These are phyloP conservation scores for Anarhynchus alexandrinus DNA, from an alignment of 2,113 vertebrate species.

Conservation along the genomic window DNA sequence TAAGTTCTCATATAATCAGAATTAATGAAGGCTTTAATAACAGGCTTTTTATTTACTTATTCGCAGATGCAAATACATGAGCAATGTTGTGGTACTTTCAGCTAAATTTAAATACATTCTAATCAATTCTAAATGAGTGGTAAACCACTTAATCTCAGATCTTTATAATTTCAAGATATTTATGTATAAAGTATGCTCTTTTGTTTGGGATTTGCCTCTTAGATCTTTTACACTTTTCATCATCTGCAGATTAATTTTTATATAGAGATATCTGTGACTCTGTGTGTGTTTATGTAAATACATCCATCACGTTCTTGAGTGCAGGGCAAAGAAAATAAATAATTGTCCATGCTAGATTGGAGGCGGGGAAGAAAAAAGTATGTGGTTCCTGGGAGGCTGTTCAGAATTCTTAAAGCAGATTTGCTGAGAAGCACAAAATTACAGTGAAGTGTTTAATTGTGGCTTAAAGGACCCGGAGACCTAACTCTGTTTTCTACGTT, in stretches of 20 bases:
- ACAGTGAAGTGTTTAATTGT: neutral
- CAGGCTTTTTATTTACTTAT: constrained; percentile 71
- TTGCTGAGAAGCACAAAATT: neutral
- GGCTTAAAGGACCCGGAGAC: neutral
- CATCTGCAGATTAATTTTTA: constrained; percentile 49
- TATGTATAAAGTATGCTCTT: constrained; percentile 57
- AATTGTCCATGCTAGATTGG: neutral
- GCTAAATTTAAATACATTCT: constrained; percentile 67
- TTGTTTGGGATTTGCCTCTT: constrained; percentile 57
- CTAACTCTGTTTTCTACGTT: neutral
- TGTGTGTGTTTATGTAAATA: constrained; percentile 37
- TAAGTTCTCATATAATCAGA: constrained; percentile 68
- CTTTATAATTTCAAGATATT: constrained; percentile 66
- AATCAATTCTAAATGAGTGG: constrained; percentile 65
- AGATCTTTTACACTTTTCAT: constrained; percentile 55
- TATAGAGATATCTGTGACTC: neutral
- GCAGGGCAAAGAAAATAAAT: constrained; percentile 51
- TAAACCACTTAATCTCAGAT: constrained; percentile 66
- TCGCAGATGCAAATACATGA: constrained; percentile 61
- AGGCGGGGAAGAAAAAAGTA: neutral
- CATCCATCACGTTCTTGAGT: constrained; percentile 39
- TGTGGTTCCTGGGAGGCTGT: neutral
- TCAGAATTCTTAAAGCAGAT: neutral
- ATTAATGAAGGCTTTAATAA: constrained; percentile 70
- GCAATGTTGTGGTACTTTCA: constrained; percentile 61